These are phyloP conservation scores for Pangasius mekongensis DNA, from an alignment of 2,797 vertebrate species.

Conservation along the genomic window DNA sequence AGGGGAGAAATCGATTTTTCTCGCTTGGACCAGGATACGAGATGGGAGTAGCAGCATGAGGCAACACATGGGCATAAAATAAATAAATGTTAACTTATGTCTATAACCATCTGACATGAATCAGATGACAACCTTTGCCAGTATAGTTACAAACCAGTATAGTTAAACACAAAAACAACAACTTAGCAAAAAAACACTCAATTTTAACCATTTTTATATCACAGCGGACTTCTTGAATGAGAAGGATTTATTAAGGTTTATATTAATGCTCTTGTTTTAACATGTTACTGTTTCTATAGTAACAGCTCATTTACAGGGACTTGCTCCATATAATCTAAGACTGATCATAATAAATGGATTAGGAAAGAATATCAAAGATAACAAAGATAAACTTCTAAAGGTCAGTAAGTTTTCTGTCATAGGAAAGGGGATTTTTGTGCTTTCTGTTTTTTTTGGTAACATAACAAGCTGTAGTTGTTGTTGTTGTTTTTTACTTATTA, in stretches of 20 bases:
- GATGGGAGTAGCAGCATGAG: conserved; percentile 40
- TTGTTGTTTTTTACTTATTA: not conserved
- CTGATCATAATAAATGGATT: not conserved
- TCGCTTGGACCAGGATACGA: conserved; percentile 37
- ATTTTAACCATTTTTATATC: not conserved
- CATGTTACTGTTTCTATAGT: no score
- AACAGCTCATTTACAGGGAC: not conserved
- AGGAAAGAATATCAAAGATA: not conserved
- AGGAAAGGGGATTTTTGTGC: not conserved
- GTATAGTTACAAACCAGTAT: no score
- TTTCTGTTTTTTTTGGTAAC: not conserved
- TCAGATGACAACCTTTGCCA: not conserved
- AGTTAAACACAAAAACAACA: not conserved
- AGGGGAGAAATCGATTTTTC: conserved; percentile 68
- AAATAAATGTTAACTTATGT: conserved; percentile 63
- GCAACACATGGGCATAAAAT: conserved; percentile 58
- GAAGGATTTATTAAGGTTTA: not conserved
- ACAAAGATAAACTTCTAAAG: not conserved
- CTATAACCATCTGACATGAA: not conserved
- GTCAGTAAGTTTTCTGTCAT: not conserved
- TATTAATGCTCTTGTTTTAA: not conserved
- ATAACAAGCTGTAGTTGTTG: not conserved
- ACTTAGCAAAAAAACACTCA: not conserved
- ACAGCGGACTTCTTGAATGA: not conserved
- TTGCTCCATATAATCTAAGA: not conserved